Base-by-base conservation (phyloP, 1,140 invertebrate genomes). In the Heliconius eleuchia region DNA sequence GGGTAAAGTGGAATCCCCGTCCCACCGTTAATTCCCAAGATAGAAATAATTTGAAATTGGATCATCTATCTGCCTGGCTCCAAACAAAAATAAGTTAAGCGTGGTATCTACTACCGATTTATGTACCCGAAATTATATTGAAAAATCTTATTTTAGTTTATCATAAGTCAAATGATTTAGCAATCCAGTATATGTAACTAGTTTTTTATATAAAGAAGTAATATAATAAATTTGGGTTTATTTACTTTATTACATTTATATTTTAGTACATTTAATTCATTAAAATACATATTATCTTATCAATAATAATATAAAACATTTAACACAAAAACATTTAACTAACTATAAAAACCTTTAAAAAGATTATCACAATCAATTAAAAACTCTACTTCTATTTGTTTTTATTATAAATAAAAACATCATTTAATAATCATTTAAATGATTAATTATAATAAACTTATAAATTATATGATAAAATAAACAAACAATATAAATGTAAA, bases 31-130 rank as follows among this genome's bases (percentile, higher is more conserved):
- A 95, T 95, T 95, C 94, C 94, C 94, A 95, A 94, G 94, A 94
- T 92, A 93, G 91, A 94, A 92, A 95, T 95, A 95, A 95, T 94
- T 95, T 95, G 92, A 94, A 95, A 95, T 95, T 95, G 94, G 94
- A 95, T 95, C 94, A 95, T 95, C 93, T 94, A 95, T 95, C 94
- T 92, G 88, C 80, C 82, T 90, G 89, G 88, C 85, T 90, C 84
- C 86, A 89, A 89, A 92, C 92, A 92, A 91, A 92, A 93, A 94
- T 94, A 93, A 92, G 90, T 92, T 91, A 90, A 78, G 86, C 87
- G 86, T 82, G 84, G 71, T n/a, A 83, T 86, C 87, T 87, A 86
- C 85, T 81, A 60, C 81, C 85, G 89, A 92, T 92, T 94, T 94
- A 92, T 91, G 86, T 87, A 82, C 79, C 46, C 27, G 75, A 46